Percentiles rank a stretch among this genome's conserved stretches.
These are phyloP conservation scores for Gallinago paraguaiae DNA, from an alignment of 2,113 vertebrate species.

Conservation along the genomic window DNA sequence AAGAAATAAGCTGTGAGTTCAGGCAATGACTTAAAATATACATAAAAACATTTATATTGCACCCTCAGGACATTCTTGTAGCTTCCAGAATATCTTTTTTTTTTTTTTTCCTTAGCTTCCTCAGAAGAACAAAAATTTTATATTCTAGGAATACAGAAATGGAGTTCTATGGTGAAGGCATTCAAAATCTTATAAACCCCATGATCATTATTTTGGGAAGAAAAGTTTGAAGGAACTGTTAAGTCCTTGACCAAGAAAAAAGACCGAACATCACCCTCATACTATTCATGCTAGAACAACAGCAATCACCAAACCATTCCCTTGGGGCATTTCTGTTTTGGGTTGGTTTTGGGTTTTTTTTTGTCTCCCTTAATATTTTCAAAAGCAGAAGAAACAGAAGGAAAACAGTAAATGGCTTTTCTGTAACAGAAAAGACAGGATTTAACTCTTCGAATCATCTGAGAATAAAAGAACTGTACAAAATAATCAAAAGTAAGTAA, in stretches of 20 bases:
- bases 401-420: constrained; percentile 20
- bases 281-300: background rate
- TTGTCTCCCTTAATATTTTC: background rate
- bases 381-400: constrained; percentile 1
- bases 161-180: background rate
- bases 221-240: background rate
- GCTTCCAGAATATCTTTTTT: background rate
- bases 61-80: background rate
- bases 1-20: background rate
- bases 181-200: background rate
- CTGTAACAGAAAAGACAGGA: background rate
- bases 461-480: background rate
- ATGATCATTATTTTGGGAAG: background rate
- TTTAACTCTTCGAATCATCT: constrained; percentile 5
- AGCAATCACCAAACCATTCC: background rate
- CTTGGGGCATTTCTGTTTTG: background rate
- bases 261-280: background rate
- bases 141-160: background rate
- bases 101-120: background rate
- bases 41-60: background rate
- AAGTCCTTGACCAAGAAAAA: background rate
- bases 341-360: background rate
- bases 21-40: background rate
- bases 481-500: background rate
- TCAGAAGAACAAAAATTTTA: background rate